phyloP scores from a whole-genome alignment of 2,797 vertebrate genomes.

The Karalla daura region DNA sequence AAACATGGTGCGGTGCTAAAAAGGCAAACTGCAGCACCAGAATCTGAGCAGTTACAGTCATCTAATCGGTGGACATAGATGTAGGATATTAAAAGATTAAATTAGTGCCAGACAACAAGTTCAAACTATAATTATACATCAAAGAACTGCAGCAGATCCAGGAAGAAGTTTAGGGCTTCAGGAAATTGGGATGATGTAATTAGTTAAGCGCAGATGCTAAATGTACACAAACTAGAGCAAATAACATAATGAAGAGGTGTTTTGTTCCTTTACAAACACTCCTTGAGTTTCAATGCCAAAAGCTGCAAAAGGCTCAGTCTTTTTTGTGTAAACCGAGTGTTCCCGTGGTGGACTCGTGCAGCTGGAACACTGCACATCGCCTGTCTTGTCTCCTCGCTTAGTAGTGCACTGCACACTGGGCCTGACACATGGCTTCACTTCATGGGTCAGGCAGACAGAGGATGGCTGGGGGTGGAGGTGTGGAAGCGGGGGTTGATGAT shows the following conservation, averaged over 20 bases:
- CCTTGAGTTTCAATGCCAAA: background rate
- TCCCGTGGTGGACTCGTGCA: background rate
- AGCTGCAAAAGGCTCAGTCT: background rate
- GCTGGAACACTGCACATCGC: conserved; percentile 3
- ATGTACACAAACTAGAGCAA: background rate
- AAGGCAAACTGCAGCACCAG: background rate
- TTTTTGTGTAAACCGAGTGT: background rate
- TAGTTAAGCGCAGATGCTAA: background rate
- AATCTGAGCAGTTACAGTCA: background rate
- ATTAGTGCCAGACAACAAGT: background rate
- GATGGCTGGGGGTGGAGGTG: background rate
- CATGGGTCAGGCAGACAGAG: conserved; percentile 9
- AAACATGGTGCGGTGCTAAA: background rate
- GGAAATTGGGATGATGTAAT: background rate
- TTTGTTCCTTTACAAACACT: background rate
- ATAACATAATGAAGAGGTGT: background rate
- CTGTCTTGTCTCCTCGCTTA: conserved; percentile 20
- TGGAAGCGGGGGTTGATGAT: background rate
- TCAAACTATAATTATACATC: background rate
- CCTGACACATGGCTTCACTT: conserved; percentile 26
- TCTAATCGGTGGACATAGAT: background rate
- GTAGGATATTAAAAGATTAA: background rate
- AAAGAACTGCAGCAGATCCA: background rate
- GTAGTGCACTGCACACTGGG: conserved; percentile 12
- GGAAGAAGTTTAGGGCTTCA: background rate